Base-by-base conservation (phyloP, 23 tunicate genomes). In the Trididemnum nubilum region DNA sequence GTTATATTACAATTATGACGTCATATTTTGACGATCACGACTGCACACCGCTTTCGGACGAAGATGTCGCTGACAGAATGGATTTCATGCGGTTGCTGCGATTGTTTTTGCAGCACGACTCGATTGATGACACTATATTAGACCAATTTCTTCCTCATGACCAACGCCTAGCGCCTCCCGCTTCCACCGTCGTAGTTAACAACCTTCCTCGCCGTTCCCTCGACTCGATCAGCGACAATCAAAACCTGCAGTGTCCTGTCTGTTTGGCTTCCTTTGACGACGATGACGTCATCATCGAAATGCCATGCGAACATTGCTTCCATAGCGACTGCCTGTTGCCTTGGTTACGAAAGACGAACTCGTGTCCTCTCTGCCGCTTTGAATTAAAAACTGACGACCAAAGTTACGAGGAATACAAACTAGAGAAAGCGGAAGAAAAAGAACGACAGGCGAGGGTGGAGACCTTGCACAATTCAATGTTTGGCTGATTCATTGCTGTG, bases 271-370 rank as follows among this genome's bases (percentile, higher is more conserved):
- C 78, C 2, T 90, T 65, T 74, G 72, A 73, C 36, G 72, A 51
- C 51, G 91, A 73, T 37, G 83, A 85, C 34, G 77, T 51, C 24
- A 61, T 87, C 35, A 70, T 86, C 30, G 92, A 87, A 51, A 77
- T 92, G 87, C 92, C 92, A 36, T 92, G 97, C 77, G 37, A 83
- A 9, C 97, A 92, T 79, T 35, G 33, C 29, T 92, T 87, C 57
- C 92, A 92, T 58, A 49, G 50, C 12, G 74, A 78, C 36, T 92
- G 97, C 72, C 35, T 92, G n/a, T 34, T 80, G 34, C 92, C 92
- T 15, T 92, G 97, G 97, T 79, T 92, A 50, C 57, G 73, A 24
- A 87, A 83, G 72, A 92, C 97, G n/a, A 92, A 92, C 54, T 87
- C 92, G 2, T 92, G 97, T 65, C 97, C 97, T 2, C 35, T 73